These are phyloP conservation scores for Cryptus viduatorius DNA, from an alignment of 2,888 invertebrate species.

Conservation along the genomic window DNA sequence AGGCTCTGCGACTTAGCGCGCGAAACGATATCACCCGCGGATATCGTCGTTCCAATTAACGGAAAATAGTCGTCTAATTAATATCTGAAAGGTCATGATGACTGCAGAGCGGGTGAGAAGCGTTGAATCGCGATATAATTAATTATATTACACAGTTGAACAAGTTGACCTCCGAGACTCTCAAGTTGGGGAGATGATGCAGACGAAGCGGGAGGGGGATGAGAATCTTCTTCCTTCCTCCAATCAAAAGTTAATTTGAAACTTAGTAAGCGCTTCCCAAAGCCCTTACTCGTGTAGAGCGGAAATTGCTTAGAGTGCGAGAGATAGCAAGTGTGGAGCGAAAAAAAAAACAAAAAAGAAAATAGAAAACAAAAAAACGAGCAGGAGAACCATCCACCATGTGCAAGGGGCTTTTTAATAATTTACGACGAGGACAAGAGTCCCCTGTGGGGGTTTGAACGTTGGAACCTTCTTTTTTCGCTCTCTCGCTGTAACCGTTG, in stretches of 20 bases:
- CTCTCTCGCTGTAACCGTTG: not conserved
- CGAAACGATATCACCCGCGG: not conserved
- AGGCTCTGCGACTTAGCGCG: not conserved
- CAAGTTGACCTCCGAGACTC: slow-evolving; percentile 48
- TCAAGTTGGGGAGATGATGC: no score
- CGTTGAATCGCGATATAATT: slow-evolving; percentile 54
- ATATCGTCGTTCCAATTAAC: slow-evolving; percentile 17
- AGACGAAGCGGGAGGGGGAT: not conserved
- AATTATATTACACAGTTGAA: slow-evolving; percentile 57
- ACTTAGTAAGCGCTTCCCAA: slow-evolving; percentile 46
- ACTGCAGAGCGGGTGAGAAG: slow-evolving; percentile 16
- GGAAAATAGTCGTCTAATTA: slow-evolving; percentile 47
- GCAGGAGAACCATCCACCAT: not conserved
- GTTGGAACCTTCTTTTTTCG: not conserved
- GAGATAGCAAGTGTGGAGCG: not conserved
- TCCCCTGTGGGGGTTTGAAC: slow-evolving; percentile 8
- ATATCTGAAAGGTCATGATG: slow-evolving; percentile 53
- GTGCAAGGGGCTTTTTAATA: slow-evolving; percentile 34
- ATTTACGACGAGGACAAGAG: slow-evolving; percentile 24
- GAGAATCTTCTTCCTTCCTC: slow-evolving; percentile 37
- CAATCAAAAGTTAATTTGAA: slow-evolving; percentile 64
- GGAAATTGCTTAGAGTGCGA: slow-evolving; percentile 56
- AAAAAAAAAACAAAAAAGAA: not conserved
- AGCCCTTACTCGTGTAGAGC: slow-evolving; percentile 51
- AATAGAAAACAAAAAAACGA: not conserved